Evolutionary conservation across 2,797 vertebrate genomes (phyloP).

Genomic region (Peromyscus attwateri): DNA sequence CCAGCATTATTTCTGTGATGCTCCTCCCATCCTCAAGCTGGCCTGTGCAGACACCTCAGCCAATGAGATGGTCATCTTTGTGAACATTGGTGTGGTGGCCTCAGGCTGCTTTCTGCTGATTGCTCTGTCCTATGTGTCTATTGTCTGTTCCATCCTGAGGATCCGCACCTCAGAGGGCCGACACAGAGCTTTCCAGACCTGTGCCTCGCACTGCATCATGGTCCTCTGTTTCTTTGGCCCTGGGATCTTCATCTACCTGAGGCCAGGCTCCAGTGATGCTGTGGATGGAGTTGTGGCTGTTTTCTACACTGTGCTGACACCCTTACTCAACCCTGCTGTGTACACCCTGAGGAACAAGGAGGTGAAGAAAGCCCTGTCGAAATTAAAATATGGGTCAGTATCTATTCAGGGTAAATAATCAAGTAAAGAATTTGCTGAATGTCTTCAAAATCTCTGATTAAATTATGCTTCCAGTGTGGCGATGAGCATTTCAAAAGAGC

Average conservation of each 20-base stretch:
- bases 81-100: background rate
- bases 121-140: background rate
- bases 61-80: slow-evolving; percentile 58
- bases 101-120: background rate
- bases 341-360: slow-evolving; percentile 73
- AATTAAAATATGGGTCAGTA: background rate
- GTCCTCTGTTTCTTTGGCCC: slow-evolving; percentile 68
- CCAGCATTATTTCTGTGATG: slow-evolving; percentile 77
- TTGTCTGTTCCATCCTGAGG: slow-evolving; percentile 57
- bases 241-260: slow-evolving; percentile 57
- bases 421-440: background rate
- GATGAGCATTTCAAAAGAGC: background rate
- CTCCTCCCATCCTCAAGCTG: slow-evolving; percentile 64
- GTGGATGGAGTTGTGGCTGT: background rate
- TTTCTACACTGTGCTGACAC: slow-evolving; percentile 42
- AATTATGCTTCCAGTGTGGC: background rate
- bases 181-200: slow-evolving; percentile 72
- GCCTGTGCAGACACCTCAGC: slow-evolving; percentile 59
- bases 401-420: background rate
- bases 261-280: background rate
- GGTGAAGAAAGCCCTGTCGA: slow-evolving; percentile 33
- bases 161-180: slow-evolving; percentile 67
- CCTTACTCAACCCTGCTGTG: slow-evolving; percentile 40
- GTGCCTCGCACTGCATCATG: slow-evolving; percentile 69
- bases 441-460: background rate